Conservation (phyloP, 2,888 invertebrate genomes). For the Nephrotoma guestfalica region DNA sequence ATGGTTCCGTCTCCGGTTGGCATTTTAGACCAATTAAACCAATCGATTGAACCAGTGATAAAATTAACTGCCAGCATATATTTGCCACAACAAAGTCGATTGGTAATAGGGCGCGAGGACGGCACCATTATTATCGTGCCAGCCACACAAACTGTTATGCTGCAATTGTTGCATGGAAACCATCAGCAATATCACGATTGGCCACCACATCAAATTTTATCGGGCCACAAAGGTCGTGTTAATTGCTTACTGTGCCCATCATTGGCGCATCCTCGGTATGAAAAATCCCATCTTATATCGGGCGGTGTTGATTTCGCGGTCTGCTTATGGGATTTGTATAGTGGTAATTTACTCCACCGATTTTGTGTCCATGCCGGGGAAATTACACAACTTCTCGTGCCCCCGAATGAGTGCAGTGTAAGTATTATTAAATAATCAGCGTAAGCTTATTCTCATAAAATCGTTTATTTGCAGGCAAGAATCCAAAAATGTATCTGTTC, state of each 20-base stretch:
- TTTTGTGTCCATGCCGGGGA: slow-evolving; percentile 98
- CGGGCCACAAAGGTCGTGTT: slow-evolving; percentile 85
- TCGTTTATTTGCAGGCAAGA: slow-evolving; percentile 48
- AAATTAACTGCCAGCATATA: slow-evolving; percentile 90
- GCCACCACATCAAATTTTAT: slow-evolving; percentile 71
- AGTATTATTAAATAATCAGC: slow-evolving; percentile 24
- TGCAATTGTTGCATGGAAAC: slow-evolving; percentile 77
- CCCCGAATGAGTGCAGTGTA: slow-evolving; percentile 80
- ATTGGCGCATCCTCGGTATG: slow-evolving; percentile 77
- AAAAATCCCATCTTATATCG: slow-evolving; percentile 76
- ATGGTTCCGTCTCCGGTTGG: slow-evolving; percentile 83
- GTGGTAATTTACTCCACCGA: slow-evolving; percentile 75
- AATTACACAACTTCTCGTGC: slow-evolving; percentile 85
- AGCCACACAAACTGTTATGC: slow-evolving; percentile 87
- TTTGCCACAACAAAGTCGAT: slow-evolving; percentile 78
- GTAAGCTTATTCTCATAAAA: neutral
- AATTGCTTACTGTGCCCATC: slow-evolving; percentile 93
- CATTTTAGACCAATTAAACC: slow-evolving; percentile 76
- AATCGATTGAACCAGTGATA: slow-evolving; percentile 54
- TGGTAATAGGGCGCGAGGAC: slow-evolving; percentile 90
- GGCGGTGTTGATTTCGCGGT: slow-evolving; percentile 96
- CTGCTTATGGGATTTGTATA: slow-evolving; percentile 89
- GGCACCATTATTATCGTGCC: slow-evolving; percentile 93
- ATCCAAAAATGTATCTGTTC: slow-evolving; percentile 92
- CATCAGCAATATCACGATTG: slow-evolving; percentile 67